Evolutionary conservation across 2,888 invertebrate species (phyloP).

Genomic region (Branchinecta sandiegonensis): DNA sequence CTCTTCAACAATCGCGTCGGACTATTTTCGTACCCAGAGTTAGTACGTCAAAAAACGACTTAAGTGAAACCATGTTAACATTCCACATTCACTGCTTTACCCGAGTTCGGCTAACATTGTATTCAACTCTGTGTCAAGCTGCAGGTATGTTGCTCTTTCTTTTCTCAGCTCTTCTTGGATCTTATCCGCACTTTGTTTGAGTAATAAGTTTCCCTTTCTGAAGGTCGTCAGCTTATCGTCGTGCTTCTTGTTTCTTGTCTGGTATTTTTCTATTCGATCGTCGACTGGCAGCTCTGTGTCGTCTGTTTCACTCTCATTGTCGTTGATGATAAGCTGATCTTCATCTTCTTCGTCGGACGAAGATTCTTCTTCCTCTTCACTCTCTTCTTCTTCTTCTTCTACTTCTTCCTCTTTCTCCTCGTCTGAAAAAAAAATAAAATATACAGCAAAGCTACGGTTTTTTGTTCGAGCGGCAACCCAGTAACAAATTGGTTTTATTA

Average conservation of each 20-base stretch:
- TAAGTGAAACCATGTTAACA: background rate
- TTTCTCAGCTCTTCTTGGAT: constrained; percentile 70
- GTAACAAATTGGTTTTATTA: too few species aligned
- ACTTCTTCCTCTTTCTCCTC: constrained; percentile 35
- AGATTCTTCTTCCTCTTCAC: constrained; percentile 50
- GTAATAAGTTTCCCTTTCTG: constrained; percentile 72
- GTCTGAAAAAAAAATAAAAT: too few species aligned
- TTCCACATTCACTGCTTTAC: constrained; percentile 16
- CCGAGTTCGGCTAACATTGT: constrained; percentile 63
- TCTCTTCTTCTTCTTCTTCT: constrained; percentile 49
- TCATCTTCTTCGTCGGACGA: constrained; percentile 46
- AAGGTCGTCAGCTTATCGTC: constrained; percentile 62
- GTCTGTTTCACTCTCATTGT: constrained; percentile 22
- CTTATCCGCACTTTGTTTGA: constrained; percentile 74
- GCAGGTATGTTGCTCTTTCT: constrained; percentile 60
- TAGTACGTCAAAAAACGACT: too few species aligned
- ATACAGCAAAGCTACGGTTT: too few species aligned
- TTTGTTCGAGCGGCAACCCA: too few species aligned
- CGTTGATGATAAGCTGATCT: constrained; percentile 19
- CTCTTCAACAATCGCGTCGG: too few species aligned
- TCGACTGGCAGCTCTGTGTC: constrained; percentile 18
- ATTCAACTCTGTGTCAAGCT: constrained; percentile 66
- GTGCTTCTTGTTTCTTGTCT: constrained; percentile 48
- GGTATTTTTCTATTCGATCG: constrained; percentile 29
- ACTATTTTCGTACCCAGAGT: too few species aligned